A percentile compares a stretch with the other conserved stretches of the same genome.
phyloP scores from a whole-genome alignment of 2,888 invertebrate species.

The Hymenopus coronatus region DNA sequence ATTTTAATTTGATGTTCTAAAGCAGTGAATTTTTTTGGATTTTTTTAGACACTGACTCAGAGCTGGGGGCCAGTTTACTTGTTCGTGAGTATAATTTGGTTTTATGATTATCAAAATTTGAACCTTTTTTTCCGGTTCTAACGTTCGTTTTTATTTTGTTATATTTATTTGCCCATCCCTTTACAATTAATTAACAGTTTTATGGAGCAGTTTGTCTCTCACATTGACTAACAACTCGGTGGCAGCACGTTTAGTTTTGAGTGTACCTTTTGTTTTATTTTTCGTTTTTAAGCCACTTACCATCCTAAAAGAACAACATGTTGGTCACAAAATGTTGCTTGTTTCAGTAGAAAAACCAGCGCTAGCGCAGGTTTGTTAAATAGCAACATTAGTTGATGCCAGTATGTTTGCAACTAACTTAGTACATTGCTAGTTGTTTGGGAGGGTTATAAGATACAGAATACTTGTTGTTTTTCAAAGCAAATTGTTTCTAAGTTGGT shows the following conservation, averaged over 20 bases:
- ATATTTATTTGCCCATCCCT: conserved; percentile 32
- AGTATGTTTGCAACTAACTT: background rate
- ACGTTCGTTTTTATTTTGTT: conserved; percentile 5
- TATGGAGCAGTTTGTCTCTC: background rate
- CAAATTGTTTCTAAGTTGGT: too few relatives aligned
- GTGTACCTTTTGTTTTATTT: background rate
- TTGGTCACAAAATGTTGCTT: background rate
- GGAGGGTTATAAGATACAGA: too few relatives aligned
- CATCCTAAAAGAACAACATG: background rate
- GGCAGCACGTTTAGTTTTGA: background rate
- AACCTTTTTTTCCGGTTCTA: background rate
- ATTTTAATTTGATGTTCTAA: conserved; percentile 21
- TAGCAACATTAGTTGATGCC: background rate
- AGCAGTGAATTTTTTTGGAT: conserved; percentile 35
- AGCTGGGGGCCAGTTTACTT: conserved; percentile 35
- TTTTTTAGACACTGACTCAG: conserved; percentile 36
- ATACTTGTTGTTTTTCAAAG: too few relatives aligned
- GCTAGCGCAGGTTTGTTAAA: background rate
- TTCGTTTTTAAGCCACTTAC: background rate
- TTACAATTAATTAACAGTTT: conserved; percentile 23
- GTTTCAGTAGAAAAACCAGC: background rate
- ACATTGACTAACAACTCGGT: background rate
- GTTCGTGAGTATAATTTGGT: conserved; percentile 34
- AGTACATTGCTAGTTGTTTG: background rate
- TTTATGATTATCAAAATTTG: background rate